A percentile compares a stretch with the other conserved stretches of the same genome.
phyloP scores from a whole-genome alignment of 1,140 invertebrate genomes.

The Brachionus sp. region DNA sequence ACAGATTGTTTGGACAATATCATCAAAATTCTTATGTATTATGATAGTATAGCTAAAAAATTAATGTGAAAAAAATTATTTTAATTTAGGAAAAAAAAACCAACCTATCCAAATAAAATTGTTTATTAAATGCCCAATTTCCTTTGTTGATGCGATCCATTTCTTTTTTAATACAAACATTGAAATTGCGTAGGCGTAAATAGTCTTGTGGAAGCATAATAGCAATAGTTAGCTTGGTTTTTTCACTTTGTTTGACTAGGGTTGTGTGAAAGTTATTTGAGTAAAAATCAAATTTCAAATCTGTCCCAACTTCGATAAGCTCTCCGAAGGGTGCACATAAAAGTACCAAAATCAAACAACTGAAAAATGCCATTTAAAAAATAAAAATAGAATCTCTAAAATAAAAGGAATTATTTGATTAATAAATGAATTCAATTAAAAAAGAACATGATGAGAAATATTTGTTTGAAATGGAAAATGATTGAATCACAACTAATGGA shows the following conservation, averaged over 20 bases:
- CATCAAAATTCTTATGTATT: conserved; percentile 43
- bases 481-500: neutral
- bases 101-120: conserved; percentile 43
- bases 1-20: conserved; percentile 36
- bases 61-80: neutral
- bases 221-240: conserved; percentile 17
- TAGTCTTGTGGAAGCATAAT: conserved; percentile 43
- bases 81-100: neutral
- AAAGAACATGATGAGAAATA: neutral
- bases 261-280: neutral
- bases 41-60: conserved; percentile 42
- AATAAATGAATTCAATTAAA: neutral
- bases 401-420: neutral
- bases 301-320: neutral
- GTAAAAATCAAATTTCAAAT: neutral
- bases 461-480: neutral
- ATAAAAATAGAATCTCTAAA: neutral
- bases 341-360: neutral
- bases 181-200: conserved; percentile 41
- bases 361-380: neutral
- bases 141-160: conserved; percentile 35
- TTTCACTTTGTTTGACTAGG: neutral
- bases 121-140: conserved; percentile 14
- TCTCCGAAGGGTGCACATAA: neutral
- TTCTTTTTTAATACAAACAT: conserved; percentile 45